Percentiles rank a stretch among this genome's conserved stretches.
Conservation (phyloP, 2,797 vertebrate species). For the Garrulus glandarius region DNA sequence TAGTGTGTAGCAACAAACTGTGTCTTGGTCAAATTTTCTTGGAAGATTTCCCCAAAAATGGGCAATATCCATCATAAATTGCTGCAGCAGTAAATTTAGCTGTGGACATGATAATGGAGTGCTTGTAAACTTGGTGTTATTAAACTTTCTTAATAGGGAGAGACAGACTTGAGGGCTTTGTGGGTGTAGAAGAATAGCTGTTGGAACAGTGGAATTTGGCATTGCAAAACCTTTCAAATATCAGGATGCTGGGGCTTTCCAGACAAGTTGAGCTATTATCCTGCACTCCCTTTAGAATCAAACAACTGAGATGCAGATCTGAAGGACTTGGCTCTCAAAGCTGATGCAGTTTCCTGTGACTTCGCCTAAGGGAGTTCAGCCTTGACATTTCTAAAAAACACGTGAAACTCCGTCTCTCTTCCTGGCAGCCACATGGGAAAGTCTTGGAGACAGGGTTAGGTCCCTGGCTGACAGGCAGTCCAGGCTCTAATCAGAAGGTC, state of each 20-base stretch:
- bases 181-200: constrained; percentile 45
- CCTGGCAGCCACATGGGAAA: neutral
- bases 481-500: neutral
- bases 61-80: neutral
- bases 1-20: neutral
- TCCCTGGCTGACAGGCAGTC: neutral
- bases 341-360: neutral
- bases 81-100: neutral
- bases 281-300: neutral
- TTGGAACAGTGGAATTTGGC: constrained; percentile 25
- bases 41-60: neutral
- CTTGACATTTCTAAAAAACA: neutral
- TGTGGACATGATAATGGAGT: neutral
- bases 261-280: neutral
- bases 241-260: neutral
- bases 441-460: neutral
- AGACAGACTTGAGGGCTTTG: constrained; percentile 25
- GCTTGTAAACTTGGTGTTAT: neutral
- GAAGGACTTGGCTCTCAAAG: neutral
- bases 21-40: neutral
- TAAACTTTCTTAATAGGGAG: constrained; percentile 37
- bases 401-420: neutral
- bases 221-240: neutral
- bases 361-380: constrained; percentile 1
- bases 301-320: neutral